These are phyloP conservation scores for Recurvirostra avosetta DNA, from an alignment of 2,113 vertebrate genomes.

Conservation along the genomic window DNA sequence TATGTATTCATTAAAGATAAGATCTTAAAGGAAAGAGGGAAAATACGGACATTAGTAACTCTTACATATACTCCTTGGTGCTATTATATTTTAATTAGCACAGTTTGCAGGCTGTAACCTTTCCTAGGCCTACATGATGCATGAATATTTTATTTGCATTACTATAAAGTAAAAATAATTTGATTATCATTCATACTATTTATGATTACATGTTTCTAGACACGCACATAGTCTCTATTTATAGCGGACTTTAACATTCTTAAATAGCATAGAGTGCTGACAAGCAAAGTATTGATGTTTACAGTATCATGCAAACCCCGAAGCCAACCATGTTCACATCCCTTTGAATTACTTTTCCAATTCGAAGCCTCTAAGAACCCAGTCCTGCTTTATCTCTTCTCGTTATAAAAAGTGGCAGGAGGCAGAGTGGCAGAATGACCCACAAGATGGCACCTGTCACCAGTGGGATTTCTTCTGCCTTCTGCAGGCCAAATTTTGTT, in stretches of 20 bases:
- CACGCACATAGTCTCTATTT: constrained; percentile 5
- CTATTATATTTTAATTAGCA: constrained; percentile 55
- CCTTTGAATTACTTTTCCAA: constrained; percentile 76
- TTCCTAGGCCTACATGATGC: constrained; percentile 18
- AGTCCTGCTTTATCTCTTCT: constrained; percentile 79
- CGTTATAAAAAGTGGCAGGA: constrained; percentile 96
- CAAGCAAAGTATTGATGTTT: constrained; percentile 57
- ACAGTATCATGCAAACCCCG: constrained; percentile 52
- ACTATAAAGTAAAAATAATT: constrained; percentile 56
- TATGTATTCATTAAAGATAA: constrained; percentile 54
- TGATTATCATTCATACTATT: constrained; percentile 42
- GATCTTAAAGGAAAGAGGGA: constrained; percentile 38
- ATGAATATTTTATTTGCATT: constrained; percentile 60
- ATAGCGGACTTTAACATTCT: constrained; percentile 26
- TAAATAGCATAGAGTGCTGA: constrained; percentile 42
- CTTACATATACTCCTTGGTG: constrained; percentile 4
- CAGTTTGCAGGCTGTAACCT: constrained; percentile 54
- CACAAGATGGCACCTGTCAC: constrained; percentile 99
- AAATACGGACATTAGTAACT: constrained; percentile 24
- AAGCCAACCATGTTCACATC: constrained; percentile 66
- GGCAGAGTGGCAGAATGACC: constrained; percentile 96
- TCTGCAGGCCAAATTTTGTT: constrained; percentile 99
- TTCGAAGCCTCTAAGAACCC: constrained; percentile 60
- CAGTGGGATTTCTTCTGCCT: constrained; percentile 87
- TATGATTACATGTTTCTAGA: constrained; percentile 16